Evolutionary conservation across 2,113 vertebrate genomes (phyloP).

Genomic region (Hypocryptadius cinnamomeus): DNA sequence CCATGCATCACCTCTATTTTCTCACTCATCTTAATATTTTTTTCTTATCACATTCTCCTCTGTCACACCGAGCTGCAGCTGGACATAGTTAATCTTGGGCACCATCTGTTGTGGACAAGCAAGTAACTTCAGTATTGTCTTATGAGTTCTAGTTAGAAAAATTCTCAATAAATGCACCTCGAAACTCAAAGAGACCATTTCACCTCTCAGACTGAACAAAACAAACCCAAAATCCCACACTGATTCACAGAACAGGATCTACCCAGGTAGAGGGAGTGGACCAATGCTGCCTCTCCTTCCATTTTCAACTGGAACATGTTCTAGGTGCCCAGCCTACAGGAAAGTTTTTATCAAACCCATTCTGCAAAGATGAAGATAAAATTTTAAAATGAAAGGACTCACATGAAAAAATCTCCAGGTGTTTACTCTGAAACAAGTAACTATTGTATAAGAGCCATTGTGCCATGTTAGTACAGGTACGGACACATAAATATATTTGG

Average conservation of each 20-base stretch:
- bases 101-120: neutral
- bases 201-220: neutral
- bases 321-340: neutral
- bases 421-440: conserved; percentile 32
- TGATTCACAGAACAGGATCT: neutral
- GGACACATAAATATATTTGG: neutral
- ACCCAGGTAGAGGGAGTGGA: neutral
- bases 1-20: neutral
- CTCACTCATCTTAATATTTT: neutral
- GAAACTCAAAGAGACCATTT: neutral
- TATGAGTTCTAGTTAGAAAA: neutral
- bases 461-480: conserved; percentile 16
- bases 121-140: neutral
- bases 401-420: neutral
- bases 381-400: conserved; percentile 10
- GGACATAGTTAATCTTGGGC: neutral
- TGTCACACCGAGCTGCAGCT: neutral
- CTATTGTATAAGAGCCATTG: conserved; percentile 17
- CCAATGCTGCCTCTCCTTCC: neutral
- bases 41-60: neutral
- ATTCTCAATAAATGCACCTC: neutral
- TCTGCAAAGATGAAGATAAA: conserved; percentile 1
- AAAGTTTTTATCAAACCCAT: conserved; percentile 22
- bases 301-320: neutral
- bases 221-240: neutral